Base-by-base conservation (phyloP, 2,113 vertebrate genomes). In the Microtus pennsylvanicus region DNA sequence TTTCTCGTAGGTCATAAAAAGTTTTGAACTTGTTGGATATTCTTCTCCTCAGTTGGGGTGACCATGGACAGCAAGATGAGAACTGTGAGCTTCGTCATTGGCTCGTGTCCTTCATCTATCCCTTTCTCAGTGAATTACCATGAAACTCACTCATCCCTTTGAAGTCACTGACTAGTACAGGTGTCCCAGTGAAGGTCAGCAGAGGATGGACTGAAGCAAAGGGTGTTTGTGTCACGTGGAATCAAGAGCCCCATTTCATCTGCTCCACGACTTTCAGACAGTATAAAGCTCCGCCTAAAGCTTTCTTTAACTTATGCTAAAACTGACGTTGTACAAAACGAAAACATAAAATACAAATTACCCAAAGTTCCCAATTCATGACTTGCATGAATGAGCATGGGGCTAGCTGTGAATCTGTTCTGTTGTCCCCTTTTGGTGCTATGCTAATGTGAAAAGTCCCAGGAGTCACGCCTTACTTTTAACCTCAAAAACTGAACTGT, bases 211-310 rank as follows among this genome's bases (percentile, higher is more conserved):
- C 45, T 14, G 24, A 26, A 11, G 1, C 14, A 7, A 28, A 24
- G 21, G 8, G 26, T 3, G 5, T 35, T 1, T 76, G 1, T 4
- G 76, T 12, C 4, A 13, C 0, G 1, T 7, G n/a, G 33, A 45
- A 42, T 17, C 14, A 42, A 65, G 42, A 8, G 28, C 42, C 24
- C 58, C 4, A 0, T 74, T 14, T 21, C 10, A 30, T 74, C 22
- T 87, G 5, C 21, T 63, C 67, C 11, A 8, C 0, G 11, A 69
- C 33, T 81, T 19, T 8, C 8, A 50, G 52, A 45, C 24, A 17
- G 74, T 52, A 16, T 45, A 28, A 50, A 42, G 8, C 11, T 85
- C 42, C 35, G 3, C 80, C 81, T 67, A 1, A 13, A 45, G 13
- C 74, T 93, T n/a, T 17, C 9, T 42, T 52, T 50, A 8, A 17